Conservation (phyloP, 2,888 invertebrate genomes). For the Sipha maydis region DNA sequence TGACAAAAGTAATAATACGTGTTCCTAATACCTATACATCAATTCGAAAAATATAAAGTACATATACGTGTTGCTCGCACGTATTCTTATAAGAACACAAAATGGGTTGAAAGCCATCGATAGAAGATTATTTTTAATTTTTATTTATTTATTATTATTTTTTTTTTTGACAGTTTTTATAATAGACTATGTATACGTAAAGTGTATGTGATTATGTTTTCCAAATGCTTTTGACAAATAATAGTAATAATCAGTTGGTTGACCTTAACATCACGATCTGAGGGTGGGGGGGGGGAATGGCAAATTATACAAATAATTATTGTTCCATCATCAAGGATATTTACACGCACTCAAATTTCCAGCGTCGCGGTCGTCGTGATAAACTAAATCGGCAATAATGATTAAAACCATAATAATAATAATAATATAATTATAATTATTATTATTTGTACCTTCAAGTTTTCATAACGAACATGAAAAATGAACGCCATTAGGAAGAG, state of each 20-base stretch:
- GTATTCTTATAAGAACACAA: not conserved
- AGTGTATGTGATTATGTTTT: not conserved
- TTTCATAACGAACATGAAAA: slow-evolving; percentile 18
- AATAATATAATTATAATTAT: not conserved
- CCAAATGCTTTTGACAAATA: not conserved
- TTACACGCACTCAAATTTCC: not conserved
- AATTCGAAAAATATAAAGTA: no score
- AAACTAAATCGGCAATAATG: slow-evolving; percentile 26
- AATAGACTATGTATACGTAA: not conserved
- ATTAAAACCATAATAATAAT: slow-evolving; percentile 4
- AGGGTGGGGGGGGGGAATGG: not conserved
- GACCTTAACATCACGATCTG: not conserved
- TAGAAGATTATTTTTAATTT: no score
- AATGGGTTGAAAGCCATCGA: not conserved
- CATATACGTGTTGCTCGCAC: no score
- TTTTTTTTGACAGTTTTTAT: not conserved
- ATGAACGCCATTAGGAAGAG: slow-evolving; percentile 12
- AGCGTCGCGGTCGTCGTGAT: not conserved
- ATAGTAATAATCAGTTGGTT: not conserved
- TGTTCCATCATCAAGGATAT: slow-evolving; percentile 33
- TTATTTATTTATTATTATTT: no score
- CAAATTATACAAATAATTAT: slow-evolving; percentile 39
- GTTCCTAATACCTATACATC: no score
- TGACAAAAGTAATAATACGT: no score
- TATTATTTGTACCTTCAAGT: not conserved